phyloP scores from a whole-genome alignment of 2,888 invertebrate species.

The Synergus gifuensis region DNA sequence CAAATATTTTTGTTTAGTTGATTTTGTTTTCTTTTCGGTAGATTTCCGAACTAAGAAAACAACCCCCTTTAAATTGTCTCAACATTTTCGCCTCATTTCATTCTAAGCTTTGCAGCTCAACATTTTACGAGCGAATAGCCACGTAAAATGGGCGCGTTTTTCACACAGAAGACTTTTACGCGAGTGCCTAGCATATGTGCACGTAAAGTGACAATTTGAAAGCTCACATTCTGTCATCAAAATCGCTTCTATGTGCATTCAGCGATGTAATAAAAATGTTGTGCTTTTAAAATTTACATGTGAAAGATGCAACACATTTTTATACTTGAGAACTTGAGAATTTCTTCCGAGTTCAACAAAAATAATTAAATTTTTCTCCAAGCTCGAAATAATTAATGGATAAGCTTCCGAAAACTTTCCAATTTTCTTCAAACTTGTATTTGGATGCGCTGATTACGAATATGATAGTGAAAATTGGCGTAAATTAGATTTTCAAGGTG shows the following conservation, averaged over 20 bases:
- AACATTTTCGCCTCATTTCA: constrained; percentile 27
- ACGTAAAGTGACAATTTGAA: constrained; percentile 19
- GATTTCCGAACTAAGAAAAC: constrained; percentile 14
- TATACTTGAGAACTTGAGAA: not conserved
- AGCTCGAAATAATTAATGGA: not conserved
- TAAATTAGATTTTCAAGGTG: too few species aligned
- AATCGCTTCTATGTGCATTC: not conserved
- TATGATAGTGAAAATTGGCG: too few species aligned
- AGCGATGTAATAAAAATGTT: not conserved
- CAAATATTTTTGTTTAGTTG: not conserved
- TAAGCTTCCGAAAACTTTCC: too few species aligned
- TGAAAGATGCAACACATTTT: not conserved
- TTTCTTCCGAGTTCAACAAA: not conserved
- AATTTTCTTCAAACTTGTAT: too few species aligned
- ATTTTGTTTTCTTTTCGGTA: not conserved
- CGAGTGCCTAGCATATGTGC: constrained; percentile 37
- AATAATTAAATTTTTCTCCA: not conserved
- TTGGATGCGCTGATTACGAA: too few species aligned
- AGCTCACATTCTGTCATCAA: constrained; percentile 10
- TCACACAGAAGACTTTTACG: constrained; percentile 36
- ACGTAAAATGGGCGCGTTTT: constrained; percentile 28
- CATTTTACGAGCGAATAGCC: constrained; percentile 36
- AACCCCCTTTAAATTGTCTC: constrained; percentile 19
- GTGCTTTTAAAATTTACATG: not conserved
- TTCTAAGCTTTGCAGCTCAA: constrained; percentile 22